These are phyloP conservation scores for Nomia melanderi DNA, from an alignment of 1,140 invertebrate genomes.

Conservation along the genomic window DNA sequence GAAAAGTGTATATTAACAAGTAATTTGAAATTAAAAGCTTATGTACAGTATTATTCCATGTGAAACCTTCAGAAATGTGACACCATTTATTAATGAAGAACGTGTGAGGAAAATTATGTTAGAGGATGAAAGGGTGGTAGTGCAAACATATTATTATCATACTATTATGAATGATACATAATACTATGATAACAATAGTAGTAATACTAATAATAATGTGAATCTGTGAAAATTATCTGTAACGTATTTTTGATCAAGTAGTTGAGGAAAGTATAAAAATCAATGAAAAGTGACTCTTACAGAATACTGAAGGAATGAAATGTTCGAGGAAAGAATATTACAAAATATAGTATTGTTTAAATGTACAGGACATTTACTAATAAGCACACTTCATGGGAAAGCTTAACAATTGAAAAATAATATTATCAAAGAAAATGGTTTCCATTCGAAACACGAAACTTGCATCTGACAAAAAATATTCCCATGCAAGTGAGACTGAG, in stretches of 20 bases:
- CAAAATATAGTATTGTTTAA: neutral
- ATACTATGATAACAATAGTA: neutral
- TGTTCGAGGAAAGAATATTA: neutral
- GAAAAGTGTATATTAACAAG: conserved; percentile 11
- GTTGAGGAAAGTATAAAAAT: neutral
- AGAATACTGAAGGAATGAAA: conserved; percentile 11
- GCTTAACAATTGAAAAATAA: neutral
- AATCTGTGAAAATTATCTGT: neutral
- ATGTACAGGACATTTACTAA: conserved; percentile 19
- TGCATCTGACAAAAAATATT: neutral
- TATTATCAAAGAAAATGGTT: neutral
- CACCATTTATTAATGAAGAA: neutral
- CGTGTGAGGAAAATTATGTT: conserved; percentile 31
- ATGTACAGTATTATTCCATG: neutral
- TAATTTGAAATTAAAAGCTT: conserved; percentile 26
- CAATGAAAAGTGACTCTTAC: neutral
- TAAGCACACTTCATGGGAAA: neutral
- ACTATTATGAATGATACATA: neutral
- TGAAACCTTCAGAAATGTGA: neutral
- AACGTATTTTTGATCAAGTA: conserved; percentile 6
- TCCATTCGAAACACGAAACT: neutral
- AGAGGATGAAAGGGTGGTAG: neutral
- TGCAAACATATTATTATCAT: neutral
- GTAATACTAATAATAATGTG: neutral
- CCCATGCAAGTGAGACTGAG: neutral